Evolutionary conservation across 1,140 invertebrate species (phyloP), one percentile per base, ranked within the genome.

Genomic region (Schlechtendalia chinensis): DNA sequence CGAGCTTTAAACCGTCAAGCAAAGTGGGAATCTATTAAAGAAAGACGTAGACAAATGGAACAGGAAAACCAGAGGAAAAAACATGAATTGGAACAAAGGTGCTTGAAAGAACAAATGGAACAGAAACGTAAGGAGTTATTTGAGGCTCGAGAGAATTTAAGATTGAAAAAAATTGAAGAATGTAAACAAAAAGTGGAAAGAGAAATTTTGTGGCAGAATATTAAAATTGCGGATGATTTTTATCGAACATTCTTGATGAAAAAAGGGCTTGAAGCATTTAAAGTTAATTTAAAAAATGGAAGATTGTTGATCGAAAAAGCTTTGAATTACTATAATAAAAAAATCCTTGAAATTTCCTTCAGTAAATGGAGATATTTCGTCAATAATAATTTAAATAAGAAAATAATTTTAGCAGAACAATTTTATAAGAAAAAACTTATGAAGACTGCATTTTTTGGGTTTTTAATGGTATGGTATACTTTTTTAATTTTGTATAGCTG

Each of bases 381-480:
- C 1, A 81, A 77, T n/a, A 75, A 75, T 17, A 27, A 29, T 16
- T 19, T 53, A 12, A 65, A 75, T 5, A 58, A 81, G 19, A 50
- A 81, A 45, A 47, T 63, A 22, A 6, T 32, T 50, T 39, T 74
- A 1, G 71, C 69, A 17, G 59, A 58, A 17, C 32, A 77, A 16
- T 61, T 77, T 63, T 81, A 65, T 32, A 77, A 81, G 32, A 39
- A 14, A 45, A 81, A 77, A 63, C 29, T 81, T 6, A 24, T 65
- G 27, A 77, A 54, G 5, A 45, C 14, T 5, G 29, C 17, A 29
- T 81, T 81, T 50, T 16, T 45, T 0, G 58, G 14, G 10, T 61
- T 79, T 50, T 63, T 19, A 8, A 27, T 24, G 75, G 75, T 77
- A 65, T 5, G n/a, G n/a, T n/a, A n/a, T n/a, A n/a, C n/a, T n/a